Evolutionary conservation across 2,888 invertebrate species (phyloP).

Genomic region (Pachydiplax longipennis): DNA sequence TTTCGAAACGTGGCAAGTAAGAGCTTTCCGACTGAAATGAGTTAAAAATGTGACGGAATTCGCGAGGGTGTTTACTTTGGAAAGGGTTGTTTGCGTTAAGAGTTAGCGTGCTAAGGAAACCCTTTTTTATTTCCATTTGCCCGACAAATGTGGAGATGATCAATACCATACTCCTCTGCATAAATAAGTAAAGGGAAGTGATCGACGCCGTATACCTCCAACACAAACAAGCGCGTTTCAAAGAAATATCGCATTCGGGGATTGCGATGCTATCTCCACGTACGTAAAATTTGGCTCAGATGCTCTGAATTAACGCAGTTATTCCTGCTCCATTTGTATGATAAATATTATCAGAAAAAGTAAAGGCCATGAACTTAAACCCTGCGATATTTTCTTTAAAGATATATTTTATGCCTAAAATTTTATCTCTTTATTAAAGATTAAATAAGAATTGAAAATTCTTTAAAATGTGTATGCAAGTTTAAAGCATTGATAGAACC

Average conservation of each 20-base stretch:
- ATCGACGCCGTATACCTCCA: not conserved
- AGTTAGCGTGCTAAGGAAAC: not conserved
- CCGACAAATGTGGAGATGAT: not conserved
- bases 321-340: too few species aligned
- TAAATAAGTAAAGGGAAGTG: not conserved
- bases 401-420: too few species aligned
- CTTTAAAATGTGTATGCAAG: too few species aligned
- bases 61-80: not conserved
- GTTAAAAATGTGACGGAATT: not conserved
- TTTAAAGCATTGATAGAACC: too few species aligned
- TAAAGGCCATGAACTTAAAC: too few species aligned
- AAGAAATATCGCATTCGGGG: not conserved
- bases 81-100: not conserved
- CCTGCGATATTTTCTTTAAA: too few species aligned
- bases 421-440: too few species aligned
- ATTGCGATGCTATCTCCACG: too few species aligned
- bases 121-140: not conserved
- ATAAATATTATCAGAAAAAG: too few species aligned
- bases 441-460: too few species aligned
- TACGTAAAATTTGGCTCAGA: too few species aligned
- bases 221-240: not conserved
- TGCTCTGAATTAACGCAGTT: too few species aligned
- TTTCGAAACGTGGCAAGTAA: not conserved
- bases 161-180: not conserved
- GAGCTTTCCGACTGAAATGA: not conserved